A percentile compares a stretch with the other conserved stretches of the same genome.
Evolutionary conservation across 1,140 invertebrate genomes (phyloP).

Genomic region (Drosophila nebulosa): DNA sequence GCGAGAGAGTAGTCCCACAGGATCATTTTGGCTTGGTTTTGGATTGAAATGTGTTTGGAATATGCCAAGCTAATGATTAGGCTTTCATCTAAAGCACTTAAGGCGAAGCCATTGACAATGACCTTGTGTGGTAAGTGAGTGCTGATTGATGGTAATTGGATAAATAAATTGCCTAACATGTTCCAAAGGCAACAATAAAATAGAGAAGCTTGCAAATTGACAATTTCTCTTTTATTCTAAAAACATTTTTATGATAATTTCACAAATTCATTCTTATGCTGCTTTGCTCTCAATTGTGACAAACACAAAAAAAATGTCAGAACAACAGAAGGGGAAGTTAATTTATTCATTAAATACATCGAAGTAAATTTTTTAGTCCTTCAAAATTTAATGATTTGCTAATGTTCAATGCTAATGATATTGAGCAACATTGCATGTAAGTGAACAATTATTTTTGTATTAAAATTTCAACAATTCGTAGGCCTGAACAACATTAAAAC

Average conservation of each 20-base stretch:
- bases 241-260: no score
- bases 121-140: slow-evolving; percentile 15
- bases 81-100: slow-evolving; percentile 34
- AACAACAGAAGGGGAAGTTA: neutral
- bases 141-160: slow-evolving; percentile 40
- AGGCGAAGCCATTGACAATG: slow-evolving; percentile 38
- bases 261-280: no score
- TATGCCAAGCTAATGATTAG: slow-evolving; percentile 42
- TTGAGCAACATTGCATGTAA: neutral
- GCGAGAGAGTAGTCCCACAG: neutral
- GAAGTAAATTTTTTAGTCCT: no score
- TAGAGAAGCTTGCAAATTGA: neutral
- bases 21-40: neutral
- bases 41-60: slow-evolving; percentile 36
- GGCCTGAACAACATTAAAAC: neutral
- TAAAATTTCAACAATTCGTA: neutral
- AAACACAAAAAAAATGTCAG: no score
- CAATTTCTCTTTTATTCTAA: neutral
- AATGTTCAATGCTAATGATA: neutral
- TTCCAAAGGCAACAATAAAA: neutral
- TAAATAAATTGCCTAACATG: slow-evolving; percentile 1
- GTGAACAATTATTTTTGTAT: neutral
- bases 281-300: no score
- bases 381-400: neutral
- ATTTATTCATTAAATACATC: neutral